A percentile compares a stretch with the other conserved stretches of the same genome.
Conservation (phyloP, 2,888 invertebrate genomes). For the Caenorhabditis sinica region DNA sequence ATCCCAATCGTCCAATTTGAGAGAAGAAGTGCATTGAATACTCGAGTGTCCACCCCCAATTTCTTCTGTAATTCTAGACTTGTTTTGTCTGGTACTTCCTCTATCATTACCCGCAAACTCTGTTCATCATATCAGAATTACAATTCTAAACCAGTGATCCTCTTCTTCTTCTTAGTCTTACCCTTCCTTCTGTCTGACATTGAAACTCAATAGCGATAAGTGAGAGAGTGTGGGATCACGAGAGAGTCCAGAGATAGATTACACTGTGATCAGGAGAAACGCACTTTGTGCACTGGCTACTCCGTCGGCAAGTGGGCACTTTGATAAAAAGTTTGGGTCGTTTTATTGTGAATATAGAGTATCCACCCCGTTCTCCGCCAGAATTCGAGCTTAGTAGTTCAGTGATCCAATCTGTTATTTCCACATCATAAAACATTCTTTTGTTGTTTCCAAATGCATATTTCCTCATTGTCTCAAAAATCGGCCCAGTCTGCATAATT, state of each 20-base stretch:
- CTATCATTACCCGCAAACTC: background rate
- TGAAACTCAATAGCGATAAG: slow-evolving; percentile 51
- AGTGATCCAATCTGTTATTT: slow-evolving; percentile 30
- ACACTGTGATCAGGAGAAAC: slow-evolving; percentile 45
- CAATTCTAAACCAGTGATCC: slow-evolving; percentile 34
- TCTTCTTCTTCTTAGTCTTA: background rate
- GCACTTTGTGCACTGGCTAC: slow-evolving; percentile 62
- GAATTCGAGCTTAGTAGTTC: background rate
- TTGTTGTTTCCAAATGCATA: slow-evolving; percentile 18
- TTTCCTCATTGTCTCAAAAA: slow-evolving; percentile 2
- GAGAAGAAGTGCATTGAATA: background rate
- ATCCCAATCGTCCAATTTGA: slow-evolving; percentile 46
- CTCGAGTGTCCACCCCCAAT: background rate
- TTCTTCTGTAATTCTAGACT: slow-evolving; percentile 38
- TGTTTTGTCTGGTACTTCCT: slow-evolving; percentile 28
- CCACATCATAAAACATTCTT: slow-evolving; percentile 43
- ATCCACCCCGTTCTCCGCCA: background rate
- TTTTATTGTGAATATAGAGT: slow-evolving; percentile 34
- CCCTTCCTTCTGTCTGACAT: slow-evolving; percentile 10
- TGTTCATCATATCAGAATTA: slow-evolving; percentile 42
- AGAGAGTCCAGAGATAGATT: slow-evolving; percentile 35
- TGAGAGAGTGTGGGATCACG: slow-evolving; percentile 20
- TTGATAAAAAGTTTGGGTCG: slow-evolving; percentile 48
- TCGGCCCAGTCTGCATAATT: background rate
- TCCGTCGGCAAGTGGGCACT: slow-evolving; percentile 32